phyloP scores from a whole-genome alignment of 1,140 invertebrate species.

The Drosophila pseudoobscura region DNA sequence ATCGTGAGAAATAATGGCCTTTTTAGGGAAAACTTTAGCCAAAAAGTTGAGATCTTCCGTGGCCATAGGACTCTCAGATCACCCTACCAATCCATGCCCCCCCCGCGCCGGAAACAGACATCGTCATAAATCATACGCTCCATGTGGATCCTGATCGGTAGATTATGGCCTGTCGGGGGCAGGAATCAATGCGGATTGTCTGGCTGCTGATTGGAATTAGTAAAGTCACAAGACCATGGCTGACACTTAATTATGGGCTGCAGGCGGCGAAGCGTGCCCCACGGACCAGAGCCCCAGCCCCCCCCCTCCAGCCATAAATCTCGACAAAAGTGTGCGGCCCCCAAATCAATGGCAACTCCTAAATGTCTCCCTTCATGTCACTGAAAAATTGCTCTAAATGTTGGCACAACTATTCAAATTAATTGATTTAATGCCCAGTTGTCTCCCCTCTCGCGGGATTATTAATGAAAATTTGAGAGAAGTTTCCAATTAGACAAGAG shows the following conservation, averaged over 20 bases:
- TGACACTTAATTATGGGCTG: slow-evolving; percentile 75
- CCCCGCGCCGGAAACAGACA: neutral
- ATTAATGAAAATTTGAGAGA: slow-evolving; percentile 74
- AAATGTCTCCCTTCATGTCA: slow-evolving; percentile 52
- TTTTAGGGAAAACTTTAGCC: no score
- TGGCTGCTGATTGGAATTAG: slow-evolving; percentile 72
- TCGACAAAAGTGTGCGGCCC: slow-evolving; percentile 33
- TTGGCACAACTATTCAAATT: slow-evolving; percentile 80
- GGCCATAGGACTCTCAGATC: no score
- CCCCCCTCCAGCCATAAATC: slow-evolving; percentile 55
- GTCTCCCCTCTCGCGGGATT: slow-evolving; percentile 31
- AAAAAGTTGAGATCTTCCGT: no score
- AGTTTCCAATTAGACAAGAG: slow-evolving; percentile 70
- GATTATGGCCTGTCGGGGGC: slow-evolving; percentile 43
- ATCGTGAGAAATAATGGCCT: slow-evolving; percentile 51
- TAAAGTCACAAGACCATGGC: slow-evolving; percentile 75
- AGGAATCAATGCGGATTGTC: slow-evolving; percentile 43
- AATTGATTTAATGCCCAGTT: slow-evolving; percentile 70
- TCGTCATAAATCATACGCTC: slow-evolving; percentile 64
- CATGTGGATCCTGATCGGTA: slow-evolving; percentile 45
- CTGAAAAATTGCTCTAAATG: slow-evolving; percentile 74
- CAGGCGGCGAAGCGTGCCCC: slow-evolving; percentile 65
- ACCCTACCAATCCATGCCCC: neutral
- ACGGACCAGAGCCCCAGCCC: neutral
- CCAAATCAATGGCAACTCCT: slow-evolving; percentile 13